Percentiles rank a stretch among this genome's conserved stretches.
Evolutionary conservation across 2,797 vertebrate species (phyloP).

Genomic region (Trichosurus vulpecula): DNA sequence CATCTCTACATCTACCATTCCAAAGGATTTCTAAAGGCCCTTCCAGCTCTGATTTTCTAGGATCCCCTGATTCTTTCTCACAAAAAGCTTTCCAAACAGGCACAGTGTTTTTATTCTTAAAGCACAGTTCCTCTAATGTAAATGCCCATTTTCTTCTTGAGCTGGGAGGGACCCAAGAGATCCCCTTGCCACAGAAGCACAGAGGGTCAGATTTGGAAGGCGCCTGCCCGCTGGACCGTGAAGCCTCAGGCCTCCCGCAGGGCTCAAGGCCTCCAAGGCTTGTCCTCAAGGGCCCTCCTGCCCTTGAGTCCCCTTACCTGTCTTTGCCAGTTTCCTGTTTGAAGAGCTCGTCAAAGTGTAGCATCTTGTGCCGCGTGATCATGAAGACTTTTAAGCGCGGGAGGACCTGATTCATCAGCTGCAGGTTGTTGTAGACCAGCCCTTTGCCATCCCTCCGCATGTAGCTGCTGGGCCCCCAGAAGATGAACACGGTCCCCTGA

Average conservation of each 20-base stretch:
- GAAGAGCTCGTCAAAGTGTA: constrained; percentile 97
- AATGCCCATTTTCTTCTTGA: too few species aligned
- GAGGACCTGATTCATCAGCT: constrained; percentile 96
- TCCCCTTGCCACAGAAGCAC: background rate
- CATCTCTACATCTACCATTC: background rate
- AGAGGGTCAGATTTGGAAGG: background rate
- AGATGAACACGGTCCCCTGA: constrained; percentile 96
- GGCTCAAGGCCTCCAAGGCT: too few species aligned
- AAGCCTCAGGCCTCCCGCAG: too few species aligned
- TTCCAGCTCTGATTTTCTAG: background rate
- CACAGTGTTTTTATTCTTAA: too few species aligned
- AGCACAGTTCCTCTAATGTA: too few species aligned
- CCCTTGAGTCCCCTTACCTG: constrained; percentile 86
- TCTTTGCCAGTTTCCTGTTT: constrained; percentile 98
- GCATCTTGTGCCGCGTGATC: constrained; percentile 98
- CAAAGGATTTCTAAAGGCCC: background rate
- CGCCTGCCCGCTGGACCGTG: too few species aligned
- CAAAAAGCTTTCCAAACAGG: too few species aligned
- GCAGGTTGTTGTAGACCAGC: constrained; percentile 96
- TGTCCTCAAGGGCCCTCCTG: too few species aligned
- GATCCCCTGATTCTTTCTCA: too few species aligned
- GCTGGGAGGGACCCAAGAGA: background rate
- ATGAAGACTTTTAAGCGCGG: constrained; percentile 94
- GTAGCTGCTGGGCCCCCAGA: constrained; percentile 98
- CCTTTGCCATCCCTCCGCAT: constrained; percentile 97